Evolutionary conservation across 2,797 vertebrate species (phyloP), one percentile per base, ranked within the genome.

Genomic region (Lithobates sylvaticus): DNA sequence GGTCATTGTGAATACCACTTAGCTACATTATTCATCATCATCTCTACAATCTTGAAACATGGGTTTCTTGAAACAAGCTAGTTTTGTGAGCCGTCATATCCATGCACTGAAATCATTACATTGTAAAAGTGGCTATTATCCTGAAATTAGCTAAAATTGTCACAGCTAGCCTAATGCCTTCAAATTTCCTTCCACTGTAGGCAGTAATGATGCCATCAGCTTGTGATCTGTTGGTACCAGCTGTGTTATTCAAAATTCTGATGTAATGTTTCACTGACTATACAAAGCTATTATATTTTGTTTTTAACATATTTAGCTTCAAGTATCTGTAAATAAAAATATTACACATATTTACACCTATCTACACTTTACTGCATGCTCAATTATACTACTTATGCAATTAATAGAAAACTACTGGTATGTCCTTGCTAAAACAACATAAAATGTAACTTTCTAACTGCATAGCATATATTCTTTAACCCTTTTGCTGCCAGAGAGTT

Each of bases 131-230:
- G 26, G 36, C 61, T 36, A 83, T 83, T 75, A 75, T 67, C 16
- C 26, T 75, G 36, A 23, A 75, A 83, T 83, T 83, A 83, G 39
- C 61, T 68, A 39, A 75, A 83, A 76, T 83, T 68, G 81, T 76
- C 81, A 76, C 72, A 83, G 81, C 81, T 27, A 67, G 58, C 58
- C 10, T 83, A 68, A 67, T 76, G 61, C 18, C 61, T 47, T 76
- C 36, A 76, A 54, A 83, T 83, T 68, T 75, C 18, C 10, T 76
- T 16, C 27, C 26, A 2, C 81, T 6, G 68, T 68, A 83, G 61
- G 72, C 42, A 76, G 64, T 83, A 83, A 83, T 83, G 61, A 47
- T 54, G 18, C 61, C 36, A 36, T 42, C 81, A 68, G 72, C 75
- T 39, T 58, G 61, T 32, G 81, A 18, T 76, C 72, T 34, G 39